Evolutionary conservation across 2,113 vertebrate species (phyloP), one percentile per base, ranked within the genome.

Genomic region (pig (Sus scrofa)): DNA sequence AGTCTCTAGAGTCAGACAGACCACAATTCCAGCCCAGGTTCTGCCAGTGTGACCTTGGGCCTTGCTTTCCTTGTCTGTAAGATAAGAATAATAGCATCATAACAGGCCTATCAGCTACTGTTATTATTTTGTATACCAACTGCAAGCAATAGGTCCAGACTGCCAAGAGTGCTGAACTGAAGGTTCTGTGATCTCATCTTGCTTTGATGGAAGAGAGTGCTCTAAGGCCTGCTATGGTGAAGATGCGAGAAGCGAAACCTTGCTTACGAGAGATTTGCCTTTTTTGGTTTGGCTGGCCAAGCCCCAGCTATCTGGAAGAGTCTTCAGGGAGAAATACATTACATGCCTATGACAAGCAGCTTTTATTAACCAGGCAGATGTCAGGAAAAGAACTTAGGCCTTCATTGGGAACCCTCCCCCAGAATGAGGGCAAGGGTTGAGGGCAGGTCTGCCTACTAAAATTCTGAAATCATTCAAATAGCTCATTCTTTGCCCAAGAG

Each of bases 1-100:
- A 91, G 83, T 93, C 68, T 96, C 63, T 88, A 30, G 86, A 75
- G 75, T 97, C 68, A 86, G 60, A 94, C 8, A 92, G 39, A 87
- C 8, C 12, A 37, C 56, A 92, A 87, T 90, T 94, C 15, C 11
- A 94, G 44, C 12, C 81, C n/a, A 54, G 22, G 2, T 93, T 95
- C 83, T 93, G 62, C 30, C 39, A 68, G 32, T 89, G 50, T 95
- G 91, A 74, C 44, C 26, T 94, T 83, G 32, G 58, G 37, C 68
- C 39, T 95, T 68, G 30, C 74, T 91, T 93, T 94, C 65, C 44
- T 94, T 79, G 58, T 92, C 27, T 87, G 60, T 93, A 89, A 92
- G 83, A 73, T 73, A 89, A 92, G 30, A 91, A 74, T 32, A 95
- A 94, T 58, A 56, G 1, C 34, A 77, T 67, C n/a, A 75, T 70